Evolutionary conservation across 2,113 vertebrate species (phyloP), one percentile per base, ranked within the genome.

Genomic region (Tamias sibiricus): DNA sequence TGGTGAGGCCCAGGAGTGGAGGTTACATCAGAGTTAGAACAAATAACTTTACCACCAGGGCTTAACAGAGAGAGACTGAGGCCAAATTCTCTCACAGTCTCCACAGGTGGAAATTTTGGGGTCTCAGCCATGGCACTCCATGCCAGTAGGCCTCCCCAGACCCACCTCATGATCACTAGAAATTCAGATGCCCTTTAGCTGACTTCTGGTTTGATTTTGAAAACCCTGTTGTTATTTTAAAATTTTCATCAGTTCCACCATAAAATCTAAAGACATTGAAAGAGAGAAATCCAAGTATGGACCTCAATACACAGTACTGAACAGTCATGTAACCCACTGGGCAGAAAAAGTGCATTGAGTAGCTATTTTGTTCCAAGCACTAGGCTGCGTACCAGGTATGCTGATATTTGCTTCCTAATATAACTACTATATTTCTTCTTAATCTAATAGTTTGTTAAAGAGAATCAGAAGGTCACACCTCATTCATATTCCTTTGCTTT

Each of bases 201-300:
- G 82, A 90, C 9, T 66, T 74, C 57, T 19, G 64, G 20, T 35
- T 75, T 1, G 4, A 74, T 59, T 85, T 82, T 81, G 49, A 66
- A 79, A 90, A 47, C 17, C 42, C 17, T 57, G 40, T 69, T 62
- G 6, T 62, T 76, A 30, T 17, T 93, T 93, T 72, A 20, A 75
- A 44, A 12, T 52, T 32, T 47, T 42, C 7, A 19, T 4, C 49
- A 71, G 77, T 19, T 3, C 28, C 76, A 35, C 17, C 71, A 79
- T 9, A 42, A 32, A 82, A 79, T 8, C 2, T 84, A 95, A 77
- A 80, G 8, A 79, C 20, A 72, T 2, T 19, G 1, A 49, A 85
- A 76, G 77, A 35, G 59, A 88, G 77, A 95, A 91, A 79, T 71
- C 54, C 66, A 95, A 85, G 52, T 16, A n/a, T 19, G 14, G 54